Base-by-base conservation (phyloP, 2,113 vertebrate genomes). In the Hippocampus comes region DNA sequence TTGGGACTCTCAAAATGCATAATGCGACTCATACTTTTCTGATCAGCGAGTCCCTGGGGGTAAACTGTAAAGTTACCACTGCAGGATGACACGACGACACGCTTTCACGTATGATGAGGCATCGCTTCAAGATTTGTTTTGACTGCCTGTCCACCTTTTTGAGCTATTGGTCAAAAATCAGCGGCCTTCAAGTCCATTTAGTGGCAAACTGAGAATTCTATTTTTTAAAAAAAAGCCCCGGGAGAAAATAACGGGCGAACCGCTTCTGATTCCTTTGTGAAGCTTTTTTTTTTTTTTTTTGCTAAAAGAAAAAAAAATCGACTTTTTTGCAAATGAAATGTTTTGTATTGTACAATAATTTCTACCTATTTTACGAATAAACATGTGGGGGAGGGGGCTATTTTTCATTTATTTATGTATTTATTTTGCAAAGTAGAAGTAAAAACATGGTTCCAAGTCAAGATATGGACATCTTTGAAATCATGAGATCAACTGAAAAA, bases 311-410 rank as follows among this genome's bases (percentile, higher is more conserved):
- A 25, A 30, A 30, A 30, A 30, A 30, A 59, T 6, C 14, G 34
- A 18, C 34, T 17, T 21, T 17, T 18, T 21, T 8, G 11, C 38
- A 65, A 65, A n/a, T n/a, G 9, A 20, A 63, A 27, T 97, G 94
- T 97, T 96, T 99, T 97, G 96, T 98, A 97, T 94, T 96, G 94
- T 95, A 96, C 95, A 95, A 94, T 93, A 93, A 96, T 90, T 94
- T 94, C 94, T 95, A 95, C 93, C 94, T 97, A 97, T 98, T 97
- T 97, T 96, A 96, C 94, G 96, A 98, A 96, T 97, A 98, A 98
- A 96, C 94, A 46, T 46, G 10, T 94, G 95, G 53, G 21, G 20
- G 21, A 38, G 34, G 34, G 34, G 34, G 34, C 6, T 38, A 38
- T 38, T 38, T 38, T 38, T 38, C 34, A 38, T 38, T 38, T 38